A percentile compares a stretch with the other conserved stretches of the same genome.
Evolutionary conservation across 2,797 vertebrate genomes (phyloP).

Genomic region (Alca torda): DNA sequence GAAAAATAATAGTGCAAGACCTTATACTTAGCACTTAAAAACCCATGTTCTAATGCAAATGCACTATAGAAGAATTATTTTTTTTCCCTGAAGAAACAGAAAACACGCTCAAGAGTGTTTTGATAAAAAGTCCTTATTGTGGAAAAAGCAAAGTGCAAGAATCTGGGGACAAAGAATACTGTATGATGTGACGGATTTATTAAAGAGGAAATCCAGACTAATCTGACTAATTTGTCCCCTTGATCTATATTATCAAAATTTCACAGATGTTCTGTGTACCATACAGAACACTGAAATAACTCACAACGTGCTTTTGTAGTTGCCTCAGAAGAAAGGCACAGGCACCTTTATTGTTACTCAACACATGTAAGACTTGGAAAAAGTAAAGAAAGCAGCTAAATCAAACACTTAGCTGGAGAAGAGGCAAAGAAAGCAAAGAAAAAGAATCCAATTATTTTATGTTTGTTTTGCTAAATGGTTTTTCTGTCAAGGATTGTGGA

Average conservation of each 20-base stretch:
- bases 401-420: constrained; percentile 67
- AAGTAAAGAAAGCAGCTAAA: constrained; percentile 57
- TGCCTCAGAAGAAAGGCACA: background rate
- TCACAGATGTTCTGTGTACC: background rate
- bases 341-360: constrained; percentile 30
- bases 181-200: background rate
- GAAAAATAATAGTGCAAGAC: background rate
- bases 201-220: background rate
- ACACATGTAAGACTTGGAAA: constrained; percentile 36
- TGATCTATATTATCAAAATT: constrained; percentile 19
- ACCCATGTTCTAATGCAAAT: background rate
- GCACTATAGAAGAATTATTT: background rate
- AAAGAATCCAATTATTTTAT: constrained; percentile 72
- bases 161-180: background rate
- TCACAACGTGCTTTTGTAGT: background rate
- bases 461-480: constrained; percentile 74
- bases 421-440: constrained; percentile 56
- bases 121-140: background rate
- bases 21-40: background rate
- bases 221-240: background rate
- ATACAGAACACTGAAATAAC: background rate
- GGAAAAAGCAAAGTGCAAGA: background rate
- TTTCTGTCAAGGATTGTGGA: constrained; percentile 37
- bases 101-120: background rate
- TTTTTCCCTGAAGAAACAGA: background rate